phyloP scores from a whole-genome alignment of 2,888 invertebrate species.

The Tipula lateralis region DNA sequence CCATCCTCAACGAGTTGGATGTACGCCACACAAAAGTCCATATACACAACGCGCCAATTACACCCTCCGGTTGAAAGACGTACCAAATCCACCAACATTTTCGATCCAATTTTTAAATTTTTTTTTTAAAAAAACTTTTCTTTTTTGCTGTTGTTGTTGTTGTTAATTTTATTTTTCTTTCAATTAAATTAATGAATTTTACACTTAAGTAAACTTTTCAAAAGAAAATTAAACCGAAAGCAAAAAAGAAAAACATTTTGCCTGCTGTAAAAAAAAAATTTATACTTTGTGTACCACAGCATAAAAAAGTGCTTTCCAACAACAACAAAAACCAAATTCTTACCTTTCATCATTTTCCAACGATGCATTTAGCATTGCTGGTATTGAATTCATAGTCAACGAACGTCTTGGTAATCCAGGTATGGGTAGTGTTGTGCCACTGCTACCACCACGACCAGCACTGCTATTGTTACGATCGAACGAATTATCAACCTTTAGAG shows the following conservation, averaged over 20 bases:
- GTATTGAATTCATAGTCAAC: constrained; percentile 21
- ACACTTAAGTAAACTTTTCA: constrained; percentile 9
- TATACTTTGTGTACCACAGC: neutral
- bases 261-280: neutral
- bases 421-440: neutral
- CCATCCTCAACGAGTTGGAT: neutral
- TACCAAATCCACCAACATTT: neutral
- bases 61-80: neutral
- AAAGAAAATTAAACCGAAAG: neutral
- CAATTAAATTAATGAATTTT: constrained; percentile 24
- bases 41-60: neutral
- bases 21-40: neutral
- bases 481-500: neutral
- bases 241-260: neutral
- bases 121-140: neutral
- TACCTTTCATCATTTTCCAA: constrained; percentile 15
- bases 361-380: neutral
- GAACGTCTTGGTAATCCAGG: constrained; percentile 19
- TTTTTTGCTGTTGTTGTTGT: neutral
- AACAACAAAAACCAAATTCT: neutral
- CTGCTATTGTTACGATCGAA: neutral
- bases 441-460: neutral
- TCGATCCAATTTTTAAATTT: neutral
- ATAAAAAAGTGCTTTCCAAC: neutral
- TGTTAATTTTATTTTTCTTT: neutral